Evolutionary conservation across 2,888 invertebrate genomes (phyloP).

Genomic region (Prionchulus punctatus): DNA sequence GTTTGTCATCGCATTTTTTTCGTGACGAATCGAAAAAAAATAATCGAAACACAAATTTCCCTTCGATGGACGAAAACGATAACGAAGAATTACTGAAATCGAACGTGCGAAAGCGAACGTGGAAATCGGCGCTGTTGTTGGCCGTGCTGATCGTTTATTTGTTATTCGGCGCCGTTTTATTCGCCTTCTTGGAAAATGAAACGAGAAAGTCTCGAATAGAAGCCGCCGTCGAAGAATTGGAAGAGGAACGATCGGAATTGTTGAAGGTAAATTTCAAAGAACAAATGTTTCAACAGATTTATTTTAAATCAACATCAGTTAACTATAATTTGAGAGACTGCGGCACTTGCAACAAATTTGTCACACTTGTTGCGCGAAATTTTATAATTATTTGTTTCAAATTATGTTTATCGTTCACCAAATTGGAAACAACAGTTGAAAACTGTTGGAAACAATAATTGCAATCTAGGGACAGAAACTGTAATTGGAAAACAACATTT

Average conservation of each 20-base stretch:
- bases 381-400: no score
- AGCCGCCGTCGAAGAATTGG: constrained; percentile 2
- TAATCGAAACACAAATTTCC: constrained; percentile 84
- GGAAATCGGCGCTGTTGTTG: not conserved
- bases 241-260: constrained; percentile 4
- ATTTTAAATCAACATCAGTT: not conserved
- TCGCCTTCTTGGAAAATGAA: constrained; percentile 1
- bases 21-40: constrained; percentile 76
- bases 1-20: constrained; percentile 27
- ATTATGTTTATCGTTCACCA: no score
- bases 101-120: no score
- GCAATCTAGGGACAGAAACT: no score
- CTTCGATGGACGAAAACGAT: constrained; percentile 28
- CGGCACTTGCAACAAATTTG: no score
- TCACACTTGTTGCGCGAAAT: no score
- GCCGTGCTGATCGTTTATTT: not conserved
- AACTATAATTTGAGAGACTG: not conserved
- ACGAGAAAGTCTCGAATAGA: not conserved
- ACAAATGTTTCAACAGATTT: no score
- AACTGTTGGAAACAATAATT: no score
- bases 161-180: constrained; percentile 4
- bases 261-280: constrained; percentile 6
- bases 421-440: no score
- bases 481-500: not conserved
- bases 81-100: not conserved